Evolutionary conservation across 2,113 vertebrate species (phyloP), one percentile per base, ranked within the genome.

Genomic region (Talpa occidentalis): DNA sequence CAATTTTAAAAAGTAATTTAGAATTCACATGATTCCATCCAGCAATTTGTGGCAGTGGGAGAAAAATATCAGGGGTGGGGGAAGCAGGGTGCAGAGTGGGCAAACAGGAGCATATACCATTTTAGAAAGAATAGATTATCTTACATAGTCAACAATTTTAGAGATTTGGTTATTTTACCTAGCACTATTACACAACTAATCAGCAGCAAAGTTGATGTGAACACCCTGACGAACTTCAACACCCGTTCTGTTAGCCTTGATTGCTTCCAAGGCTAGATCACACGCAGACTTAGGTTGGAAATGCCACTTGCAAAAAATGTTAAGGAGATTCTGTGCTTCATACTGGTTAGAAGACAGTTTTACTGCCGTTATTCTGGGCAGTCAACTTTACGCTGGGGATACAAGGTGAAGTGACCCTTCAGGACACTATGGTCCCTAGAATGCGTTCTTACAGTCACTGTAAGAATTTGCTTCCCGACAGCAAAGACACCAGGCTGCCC

Each of bases 1-100:
- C 0, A 10, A 91, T 59, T 97, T 98, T 81, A 24, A 93, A 93
- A 96, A 97, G 70, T 91, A 86, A 95, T 96, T 97, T 92, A 87
- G 96, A 93, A 95, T 90, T 98, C 96, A 49, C 11, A 0, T 44
- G 64, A 88, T 91, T 94, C 6, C 3, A 56, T 66, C 81, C 69
- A 90, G 90, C 37, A 10, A 84, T 94, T 97, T 92, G 83, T 73
- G 28, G 92, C 87, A 83, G 70, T 93, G 37, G 40, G 86, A 88
- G 62, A 94, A 96, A 95, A 95, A 82, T 76, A 67, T 44, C 56
- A n/a, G n/a, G 5, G 8, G 79, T 52, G 30, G 3, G 7, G 73
- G 42, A 22, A 6, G 84, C 81, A 28, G 7, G 69, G 2, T 6
- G 37, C 19, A 0, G n/a, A 10, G 37, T 44, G 59, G n/a, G 93